Evolutionary conservation across 2,113 vertebrate species (phyloP).

Genomic region (Pholis gunnellus): DNA sequence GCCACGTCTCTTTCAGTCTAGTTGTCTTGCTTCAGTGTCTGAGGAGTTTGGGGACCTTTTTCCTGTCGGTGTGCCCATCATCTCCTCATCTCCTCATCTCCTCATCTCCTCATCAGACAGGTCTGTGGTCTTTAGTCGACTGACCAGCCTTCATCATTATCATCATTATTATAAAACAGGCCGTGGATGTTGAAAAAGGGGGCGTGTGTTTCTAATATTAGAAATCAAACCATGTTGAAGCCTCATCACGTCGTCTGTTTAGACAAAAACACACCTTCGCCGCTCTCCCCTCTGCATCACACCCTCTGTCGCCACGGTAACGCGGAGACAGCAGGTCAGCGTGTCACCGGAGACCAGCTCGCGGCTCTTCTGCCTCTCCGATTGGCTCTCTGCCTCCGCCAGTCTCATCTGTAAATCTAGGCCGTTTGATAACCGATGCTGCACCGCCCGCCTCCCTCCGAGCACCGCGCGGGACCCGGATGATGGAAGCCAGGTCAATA

Average conservation of each 20-base stretch:
- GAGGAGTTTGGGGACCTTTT: background rate
- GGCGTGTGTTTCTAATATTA: constrained; percentile 41
- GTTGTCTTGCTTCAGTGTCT: background rate
- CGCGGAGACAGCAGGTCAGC: constrained; percentile 77
- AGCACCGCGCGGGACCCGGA: constrained; percentile 40
- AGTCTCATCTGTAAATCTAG: constrained; percentile 54
- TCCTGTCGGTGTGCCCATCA: background rate
- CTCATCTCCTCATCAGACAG: background rate
- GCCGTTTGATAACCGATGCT: constrained; percentile 57
- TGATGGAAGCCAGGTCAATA: constrained; percentile 56
- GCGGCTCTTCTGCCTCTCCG: constrained; percentile 46
- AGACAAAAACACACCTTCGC: constrained; percentile 33
- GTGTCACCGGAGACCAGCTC: constrained; percentile 73
- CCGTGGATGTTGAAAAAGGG: constrained; percentile 2
- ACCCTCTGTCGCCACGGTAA: constrained; percentile 76
- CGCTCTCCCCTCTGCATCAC: constrained; percentile 39
- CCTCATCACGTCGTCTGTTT: constrained; percentile 26
- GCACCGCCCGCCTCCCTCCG: constrained; percentile 1
- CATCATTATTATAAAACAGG: background rate
- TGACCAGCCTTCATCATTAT: background rate
- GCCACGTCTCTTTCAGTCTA: background rate
- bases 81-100: background rate
- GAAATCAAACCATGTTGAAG: constrained; percentile 29
- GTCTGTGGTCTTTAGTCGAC: background rate
- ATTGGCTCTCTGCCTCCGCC: constrained; percentile 68